Percentiles rank a stretch among this genome's conserved stretches.
Evolutionary conservation across 1,140 invertebrate genomes (phyloP).

Genomic region (Drosophila subpulchrella): DNA sequence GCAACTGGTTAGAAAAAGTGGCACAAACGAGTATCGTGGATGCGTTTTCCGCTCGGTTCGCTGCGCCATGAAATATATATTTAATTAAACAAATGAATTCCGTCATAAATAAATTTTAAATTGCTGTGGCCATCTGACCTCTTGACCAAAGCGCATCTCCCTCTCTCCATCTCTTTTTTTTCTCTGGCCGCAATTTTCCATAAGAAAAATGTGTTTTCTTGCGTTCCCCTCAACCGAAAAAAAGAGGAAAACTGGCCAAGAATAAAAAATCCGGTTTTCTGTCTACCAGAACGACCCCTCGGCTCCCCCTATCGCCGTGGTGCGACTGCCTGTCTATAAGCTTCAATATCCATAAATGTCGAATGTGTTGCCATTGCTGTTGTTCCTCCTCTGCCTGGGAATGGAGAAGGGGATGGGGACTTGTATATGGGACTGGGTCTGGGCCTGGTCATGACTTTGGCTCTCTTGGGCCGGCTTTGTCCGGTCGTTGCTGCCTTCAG

Average conservation of each 20-base stretch:
- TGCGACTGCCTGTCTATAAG: conserved; percentile 69
- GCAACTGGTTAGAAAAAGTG: conserved; percentile 17
- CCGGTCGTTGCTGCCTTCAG: conserved; percentile 32
- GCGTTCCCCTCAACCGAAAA: conserved; percentile 19
- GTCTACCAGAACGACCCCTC: conserved; percentile 47
- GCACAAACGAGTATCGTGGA: conserved; percentile 7
- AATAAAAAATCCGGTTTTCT: conserved; percentile 65
- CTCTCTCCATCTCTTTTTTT: neutral
- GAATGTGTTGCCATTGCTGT: conserved; percentile 64
- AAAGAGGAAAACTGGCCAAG: conserved; percentile 34
- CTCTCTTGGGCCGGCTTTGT: conserved; percentile 48
- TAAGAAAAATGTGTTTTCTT: conserved; percentile 40
- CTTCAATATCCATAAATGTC: conserved; percentile 83
- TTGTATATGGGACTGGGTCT: conserved; percentile 22
- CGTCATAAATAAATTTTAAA: conserved; percentile 65
- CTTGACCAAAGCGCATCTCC: conserved; percentile 52
- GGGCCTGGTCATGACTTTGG: conserved; percentile 72
- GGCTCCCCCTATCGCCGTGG: neutral
- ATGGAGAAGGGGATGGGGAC: conserved; percentile 18
- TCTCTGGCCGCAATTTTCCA: conserved; percentile 56
- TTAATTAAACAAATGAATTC: conserved; percentile 70
- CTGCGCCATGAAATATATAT: conserved; percentile 48
- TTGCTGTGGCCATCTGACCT: conserved; percentile 59
- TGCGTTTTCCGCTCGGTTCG: conserved; percentile 20
- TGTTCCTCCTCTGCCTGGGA: conserved; percentile 36